phyloP scores from a whole-genome alignment of 2,797 vertebrate species.

The Trematomus bernacchii region DNA sequence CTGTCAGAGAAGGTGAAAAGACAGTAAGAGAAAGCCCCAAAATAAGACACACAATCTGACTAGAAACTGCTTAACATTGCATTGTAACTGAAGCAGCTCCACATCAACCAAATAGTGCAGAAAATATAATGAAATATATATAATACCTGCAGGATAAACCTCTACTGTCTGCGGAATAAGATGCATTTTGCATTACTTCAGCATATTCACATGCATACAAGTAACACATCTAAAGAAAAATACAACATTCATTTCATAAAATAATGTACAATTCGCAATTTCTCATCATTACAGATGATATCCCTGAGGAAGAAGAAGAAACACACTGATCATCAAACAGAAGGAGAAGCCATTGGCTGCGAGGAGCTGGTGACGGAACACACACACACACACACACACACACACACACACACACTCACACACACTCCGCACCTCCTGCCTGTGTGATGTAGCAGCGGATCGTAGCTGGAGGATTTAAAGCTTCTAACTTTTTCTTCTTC shows the following conservation, averaged over 20 bases:
- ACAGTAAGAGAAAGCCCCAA: too few relatives aligned
- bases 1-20: slow-evolving; percentile 30
- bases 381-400: slow-evolving; percentile 8
- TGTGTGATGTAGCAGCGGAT: slow-evolving; percentile 47
- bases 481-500: slow-evolving; percentile 28
- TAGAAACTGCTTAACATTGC: background rate
- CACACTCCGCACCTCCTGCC: slow-evolving; percentile 44
- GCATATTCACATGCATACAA: too few relatives aligned
- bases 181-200: too few relatives aligned
- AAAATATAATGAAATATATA: too few relatives aligned
- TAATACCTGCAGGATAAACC: too few relatives aligned
- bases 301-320: background rate
- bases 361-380: slow-evolving; percentile 66
- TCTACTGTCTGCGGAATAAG: too few relatives aligned
- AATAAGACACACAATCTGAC: background rate
- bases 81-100: too few relatives aligned
- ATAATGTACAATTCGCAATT: background rate
- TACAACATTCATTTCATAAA: too few relatives aligned
- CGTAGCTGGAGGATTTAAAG: slow-evolving; percentile 48
- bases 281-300: background rate
- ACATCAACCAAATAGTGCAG: too few relatives aligned
- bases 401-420: slow-evolving; percentile 11
- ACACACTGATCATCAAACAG: slow-evolving; percentile 37
- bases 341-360: slow-evolving; percentile 63
- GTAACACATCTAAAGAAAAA: too few relatives aligned